Conservation (phyloP, 2,797 vertebrate species). For the Xyrichtys novacula region DNA sequence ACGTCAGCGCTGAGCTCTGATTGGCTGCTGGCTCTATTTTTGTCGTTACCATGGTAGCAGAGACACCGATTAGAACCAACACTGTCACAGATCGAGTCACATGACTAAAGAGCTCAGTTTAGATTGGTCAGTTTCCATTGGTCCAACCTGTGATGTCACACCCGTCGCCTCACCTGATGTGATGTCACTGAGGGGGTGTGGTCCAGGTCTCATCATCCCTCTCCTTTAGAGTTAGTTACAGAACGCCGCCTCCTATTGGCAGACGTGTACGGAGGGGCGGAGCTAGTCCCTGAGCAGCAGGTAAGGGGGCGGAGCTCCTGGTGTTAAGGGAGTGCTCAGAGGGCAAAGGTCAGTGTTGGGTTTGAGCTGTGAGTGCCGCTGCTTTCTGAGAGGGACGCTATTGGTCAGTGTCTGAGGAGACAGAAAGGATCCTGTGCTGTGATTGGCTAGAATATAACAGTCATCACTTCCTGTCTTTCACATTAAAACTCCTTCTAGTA, state of each 20-base stretch:
- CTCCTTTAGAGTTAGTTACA: not conserved
- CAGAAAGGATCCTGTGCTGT: conserved; percentile 13
- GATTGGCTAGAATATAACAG: conserved; percentile 23
- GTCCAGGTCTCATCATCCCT: not conserved
- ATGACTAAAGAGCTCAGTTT: not conserved
- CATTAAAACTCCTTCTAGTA: too few species aligned
- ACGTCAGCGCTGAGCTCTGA: not conserved
- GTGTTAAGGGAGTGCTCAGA: not conserved
- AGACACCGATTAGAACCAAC: conserved; percentile 6
- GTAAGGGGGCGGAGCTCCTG: conserved; percentile 20
- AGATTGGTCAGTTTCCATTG: not conserved
- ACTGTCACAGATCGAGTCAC: not conserved
- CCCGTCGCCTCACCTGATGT: too few species aligned
- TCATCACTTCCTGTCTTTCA: not conserved
- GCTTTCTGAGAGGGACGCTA: conserved; percentile 51
- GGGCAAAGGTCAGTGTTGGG: not conserved
- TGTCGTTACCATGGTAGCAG: not conserved
- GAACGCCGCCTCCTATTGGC: not conserved
- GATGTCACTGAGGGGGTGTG: not conserved
- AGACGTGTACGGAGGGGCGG: not conserved
- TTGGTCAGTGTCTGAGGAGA: conserved; percentile 58
- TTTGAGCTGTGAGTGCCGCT: not conserved
- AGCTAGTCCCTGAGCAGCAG: conserved; percentile 26
- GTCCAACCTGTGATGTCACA: not conserved
- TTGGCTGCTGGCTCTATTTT: conserved; percentile 4